Base-by-base conservation (phyloP, 1,140 invertebrate species). In the Drosophila ananassae region DNA sequence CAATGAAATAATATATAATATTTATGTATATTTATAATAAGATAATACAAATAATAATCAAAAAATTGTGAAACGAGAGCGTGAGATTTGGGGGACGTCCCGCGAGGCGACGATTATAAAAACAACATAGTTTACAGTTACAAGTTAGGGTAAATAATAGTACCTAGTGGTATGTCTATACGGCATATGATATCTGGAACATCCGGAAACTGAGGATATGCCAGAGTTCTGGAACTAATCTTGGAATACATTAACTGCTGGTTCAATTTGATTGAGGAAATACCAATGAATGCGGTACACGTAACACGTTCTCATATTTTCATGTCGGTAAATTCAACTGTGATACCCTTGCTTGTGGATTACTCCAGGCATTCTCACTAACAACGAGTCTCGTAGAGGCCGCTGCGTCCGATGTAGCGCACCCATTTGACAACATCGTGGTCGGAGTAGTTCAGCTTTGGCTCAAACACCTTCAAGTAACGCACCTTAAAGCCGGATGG, bases 371-470 rank as follows among this genome's bases (percentile, higher is more conserved):
- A 47, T 21, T 28, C 46, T 2, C 56, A 57, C 79, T 95, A 99
- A 94, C 99, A 99, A 93, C 99, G 94, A 22, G 99, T 99, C 94
- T 99, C 99, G 92, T 99, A 99, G 6, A 99, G 94, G 54, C 99
- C 99, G 93, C 98, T 99, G 78, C 98, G 95, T 12, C 99, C 99
- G 90, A 99, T 99, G 93, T 99, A 99, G 46, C 99, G 95, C 22
- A 99, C 99, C 99, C 99, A 99, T 96, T 99, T 99, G 90, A 99
- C 99, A 73, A 99, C 99, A 93, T 99, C 99, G 82, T 99, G 98
- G 92, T 99, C 99, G 28, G 98, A 99, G 93, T 99, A 99, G 93
- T 99, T 99, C 57, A 99, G 93, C 92, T 99, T 99, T 0, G 98
- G 97, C 92, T 99, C 99, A 85, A 99, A 99, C 46, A 99, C 99